Evolutionary conservation across 2,888 invertebrate species (phyloP).

Genomic region (Scaptomyza caliginosa): DNA sequence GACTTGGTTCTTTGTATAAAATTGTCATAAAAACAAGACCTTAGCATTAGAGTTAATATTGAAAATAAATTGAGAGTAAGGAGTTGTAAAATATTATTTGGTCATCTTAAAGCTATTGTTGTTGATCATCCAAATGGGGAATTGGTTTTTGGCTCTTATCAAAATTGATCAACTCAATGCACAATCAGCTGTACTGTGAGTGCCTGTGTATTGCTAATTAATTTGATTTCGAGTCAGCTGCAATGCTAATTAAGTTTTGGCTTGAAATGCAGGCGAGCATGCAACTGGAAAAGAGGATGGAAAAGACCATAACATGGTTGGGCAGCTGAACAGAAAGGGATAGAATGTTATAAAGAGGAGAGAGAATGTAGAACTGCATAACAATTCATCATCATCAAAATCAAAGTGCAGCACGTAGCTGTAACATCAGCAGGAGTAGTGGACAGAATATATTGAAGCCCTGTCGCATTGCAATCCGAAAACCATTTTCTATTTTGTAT

Average conservation of each 20-base stretch:
- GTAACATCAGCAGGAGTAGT: conserved; percentile 35
- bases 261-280: conserved; percentile 26
- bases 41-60: no score
- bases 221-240: conserved; percentile 42
- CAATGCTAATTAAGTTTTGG: conserved; percentile 48
- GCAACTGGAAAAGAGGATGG: conserved; percentile 1
- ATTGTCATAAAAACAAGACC: no score
- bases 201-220: conserved; percentile 42
- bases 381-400: conserved; percentile 51
- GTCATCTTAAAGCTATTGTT: background rate
- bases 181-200: conserved; percentile 43
- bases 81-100: no score
- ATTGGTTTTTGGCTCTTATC: conserved; percentile 3
- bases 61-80: no score
- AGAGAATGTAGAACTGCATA: conserved; percentile 29
- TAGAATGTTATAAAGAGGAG: no score
- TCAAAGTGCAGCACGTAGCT: conserved; percentile 49
- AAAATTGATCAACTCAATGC: conserved; percentile 37
- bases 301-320: background rate
- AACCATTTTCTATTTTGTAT: conserved; percentile 64
- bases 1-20: no score
- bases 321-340: background rate
- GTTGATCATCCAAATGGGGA: background rate
- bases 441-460: conserved; percentile 46
- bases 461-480: conserved; percentile 47